Evolutionary conservation across 23 tunicate genomes (phyloP), one percentile per base, ranked within the genome.

Genomic region (Ciona savignyi): DNA sequence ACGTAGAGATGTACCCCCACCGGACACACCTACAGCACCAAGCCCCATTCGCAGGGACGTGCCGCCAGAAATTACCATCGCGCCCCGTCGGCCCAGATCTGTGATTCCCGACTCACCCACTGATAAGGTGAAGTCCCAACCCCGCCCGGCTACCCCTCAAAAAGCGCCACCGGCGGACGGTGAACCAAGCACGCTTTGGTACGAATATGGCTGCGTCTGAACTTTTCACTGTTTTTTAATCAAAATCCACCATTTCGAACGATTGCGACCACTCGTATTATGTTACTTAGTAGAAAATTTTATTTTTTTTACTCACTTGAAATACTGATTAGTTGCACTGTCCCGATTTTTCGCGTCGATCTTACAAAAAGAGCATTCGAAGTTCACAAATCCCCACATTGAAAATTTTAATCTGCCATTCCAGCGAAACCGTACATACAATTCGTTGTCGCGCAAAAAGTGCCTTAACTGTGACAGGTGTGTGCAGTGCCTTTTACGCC

Each of bases 191-290:
- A 88, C 87, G 20, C 76, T 75, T 60, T 91, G 97, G 97, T 91
- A 63, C 60, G 97, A 91, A 65, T 91, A 91, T 69, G 97, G 97
- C 33, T 91, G 97, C 51, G 86, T 91, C 6, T 90, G 19, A 72
- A 42, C 56, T 6, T 42, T 42, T 9, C 56, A 42, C 56, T 42
- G 56, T 42, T 42, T 42, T 42, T 42, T 42, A 42, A 42, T 15
- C 15, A 42, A 42, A 9, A 42, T 42, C 56, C 11, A 42, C 56
- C 9, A 42, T 42, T 42, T 42, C 56, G 9, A n/a, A n/a, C 15
- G 56, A 42, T 42, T 42, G 56, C 15, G 56, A 42, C 9, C 9
- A 42, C n/a, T n/a, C 56, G 56, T 42, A 42, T 42, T 42, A 42
- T 42, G 56, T 42, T 42, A 42, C 56, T 42, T 6, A 42, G 56